These are phyloP conservation scores for Acromyrmex echinatior DNA, from an alignment of 1,140 invertebrate genomes.

Conservation along the genomic window DNA sequence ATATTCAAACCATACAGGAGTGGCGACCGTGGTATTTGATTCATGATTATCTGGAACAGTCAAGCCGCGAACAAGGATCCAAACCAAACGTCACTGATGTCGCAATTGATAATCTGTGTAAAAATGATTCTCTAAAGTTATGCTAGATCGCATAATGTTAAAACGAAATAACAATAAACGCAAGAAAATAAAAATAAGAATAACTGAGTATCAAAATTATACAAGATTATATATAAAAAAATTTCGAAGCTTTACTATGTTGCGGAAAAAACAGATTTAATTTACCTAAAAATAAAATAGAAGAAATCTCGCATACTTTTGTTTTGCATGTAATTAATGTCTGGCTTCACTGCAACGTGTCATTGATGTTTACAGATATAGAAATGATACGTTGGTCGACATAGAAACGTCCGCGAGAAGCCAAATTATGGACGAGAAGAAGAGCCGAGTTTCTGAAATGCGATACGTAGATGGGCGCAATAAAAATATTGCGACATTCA, in stretches of 20 bases:
- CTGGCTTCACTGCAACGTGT: not conserved
- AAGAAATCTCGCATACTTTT: not conserved
- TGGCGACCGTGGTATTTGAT: not conserved
- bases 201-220: not conserved
- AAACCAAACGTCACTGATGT: not conserved
- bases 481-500: conserved; percentile 37
- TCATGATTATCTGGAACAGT: conserved; percentile 15
- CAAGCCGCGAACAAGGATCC: not conserved
- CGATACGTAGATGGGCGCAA: not conserved
- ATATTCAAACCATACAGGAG: not conserved
- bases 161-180: not conserved
- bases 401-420: not conserved
- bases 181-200: not conserved
- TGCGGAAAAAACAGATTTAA: not conserved
- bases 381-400: not conserved
- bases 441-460: not conserved
- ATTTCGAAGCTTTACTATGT: not conserved
- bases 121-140: conserved; percentile 20
- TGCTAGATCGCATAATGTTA: not conserved
- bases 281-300: not conserved
- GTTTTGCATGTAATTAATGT: not conserved
- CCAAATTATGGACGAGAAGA: not conserved
- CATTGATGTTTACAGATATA: conserved; percentile 4
- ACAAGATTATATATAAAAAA: not conserved
- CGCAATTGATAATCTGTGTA: conserved; percentile 4